Conservation (phyloP, 2,888 invertebrate species). For the Lasioglossum figueresi region DNA sequence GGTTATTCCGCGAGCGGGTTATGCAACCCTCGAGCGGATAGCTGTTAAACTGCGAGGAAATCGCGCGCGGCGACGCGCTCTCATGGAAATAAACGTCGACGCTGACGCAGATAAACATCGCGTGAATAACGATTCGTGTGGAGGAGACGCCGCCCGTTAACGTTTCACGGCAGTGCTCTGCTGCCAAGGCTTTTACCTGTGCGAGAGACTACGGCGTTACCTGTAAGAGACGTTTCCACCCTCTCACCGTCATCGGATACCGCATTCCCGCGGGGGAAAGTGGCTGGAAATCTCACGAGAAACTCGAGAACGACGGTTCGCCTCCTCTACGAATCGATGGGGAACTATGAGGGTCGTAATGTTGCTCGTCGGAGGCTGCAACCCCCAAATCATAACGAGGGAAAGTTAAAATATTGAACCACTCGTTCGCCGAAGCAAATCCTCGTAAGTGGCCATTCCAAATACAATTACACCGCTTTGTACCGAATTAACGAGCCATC, state of each 20-base stretch:
- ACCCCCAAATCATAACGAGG: background rate
- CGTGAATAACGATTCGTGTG: constrained; percentile 57
- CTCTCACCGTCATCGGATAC: constrained; percentile 20
- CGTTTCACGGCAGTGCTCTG: constrained; percentile 40
- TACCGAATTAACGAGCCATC: background rate
- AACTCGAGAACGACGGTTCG: constrained; percentile 9
- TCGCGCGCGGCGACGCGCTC: constrained; percentile 43
- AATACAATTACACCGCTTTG: background rate
- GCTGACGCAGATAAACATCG: constrained; percentile 63
- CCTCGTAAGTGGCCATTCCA: background rate
- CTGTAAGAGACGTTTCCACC: constrained; percentile 20
- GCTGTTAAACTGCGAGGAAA: constrained; percentile 47
- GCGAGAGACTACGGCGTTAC: background rate
- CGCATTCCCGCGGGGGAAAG: constrained; percentile 13
- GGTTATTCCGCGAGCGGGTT: constrained; percentile 31
- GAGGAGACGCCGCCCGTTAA: constrained; percentile 39
- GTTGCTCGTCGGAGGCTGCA: background rate
- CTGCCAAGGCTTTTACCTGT: background rate
- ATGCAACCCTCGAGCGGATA: constrained; percentile 44
- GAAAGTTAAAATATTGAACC: too few relatives aligned
- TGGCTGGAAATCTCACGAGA: constrained; percentile 4
- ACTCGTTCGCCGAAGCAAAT: background rate
- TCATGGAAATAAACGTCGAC: constrained; percentile 66
- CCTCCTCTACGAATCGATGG: background rate
- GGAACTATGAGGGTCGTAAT: background rate